Evolutionary conservation across 1,140 invertebrate species (phyloP).

Genomic region (Macrobrachium rosenbergii): DNA sequence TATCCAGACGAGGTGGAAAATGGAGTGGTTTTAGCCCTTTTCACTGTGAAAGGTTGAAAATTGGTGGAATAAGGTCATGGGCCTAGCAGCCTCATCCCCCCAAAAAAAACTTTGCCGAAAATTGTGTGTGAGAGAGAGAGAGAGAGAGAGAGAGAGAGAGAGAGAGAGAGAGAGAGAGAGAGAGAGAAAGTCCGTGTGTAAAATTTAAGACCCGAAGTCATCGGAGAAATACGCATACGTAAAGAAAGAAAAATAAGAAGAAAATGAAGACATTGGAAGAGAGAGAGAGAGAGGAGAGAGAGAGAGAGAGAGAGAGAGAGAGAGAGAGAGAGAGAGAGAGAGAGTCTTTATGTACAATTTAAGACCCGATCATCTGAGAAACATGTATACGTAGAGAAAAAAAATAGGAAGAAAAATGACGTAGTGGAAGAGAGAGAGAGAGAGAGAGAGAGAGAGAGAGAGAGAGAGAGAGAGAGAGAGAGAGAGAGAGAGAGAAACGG

Average conservation of each 20-base stretch:
- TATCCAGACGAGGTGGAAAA: too few relatives aligned
- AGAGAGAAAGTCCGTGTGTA: not conserved
- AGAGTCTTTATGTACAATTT: not conserved
- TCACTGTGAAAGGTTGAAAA: too few relatives aligned
- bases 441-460: slow-evolving; percentile 25
- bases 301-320: not conserved
- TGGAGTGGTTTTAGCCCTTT: too few relatives aligned
- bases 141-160: slow-evolving; percentile 5
- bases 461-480: not conserved
- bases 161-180: not conserved
- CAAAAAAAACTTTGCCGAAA: not conserved
- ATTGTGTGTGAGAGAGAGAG: not conserved
- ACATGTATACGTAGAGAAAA: not conserved
- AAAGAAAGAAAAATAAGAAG: not conserved
- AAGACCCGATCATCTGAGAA: not conserved
- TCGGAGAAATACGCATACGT: not conserved
- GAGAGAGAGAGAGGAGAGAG: slow-evolving; percentile 24
- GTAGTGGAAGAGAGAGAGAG: slow-evolving; percentile 28
- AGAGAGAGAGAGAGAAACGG: not conserved
- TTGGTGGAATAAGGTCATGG: too few relatives aligned
- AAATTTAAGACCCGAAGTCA: not conserved
- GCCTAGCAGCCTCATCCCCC: too few relatives aligned
- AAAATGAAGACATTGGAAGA: not conserved
- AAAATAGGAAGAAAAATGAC: not conserved
- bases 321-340: not conserved